Conservation (phyloP, 2,888 invertebrate species). For the Formica aserva region DNA sequence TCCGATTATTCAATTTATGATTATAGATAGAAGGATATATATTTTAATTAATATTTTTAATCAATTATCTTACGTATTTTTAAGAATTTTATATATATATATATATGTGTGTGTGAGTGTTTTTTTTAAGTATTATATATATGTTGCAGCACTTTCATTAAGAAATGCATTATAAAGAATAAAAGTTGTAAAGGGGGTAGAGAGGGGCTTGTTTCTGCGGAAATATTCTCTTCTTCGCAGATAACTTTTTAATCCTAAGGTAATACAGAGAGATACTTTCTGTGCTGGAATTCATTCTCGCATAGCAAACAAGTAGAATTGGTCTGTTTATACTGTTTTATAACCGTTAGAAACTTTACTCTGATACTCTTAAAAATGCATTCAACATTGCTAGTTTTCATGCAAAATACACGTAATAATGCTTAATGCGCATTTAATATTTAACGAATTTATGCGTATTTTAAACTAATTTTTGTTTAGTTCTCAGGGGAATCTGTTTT, state of each 20-base stretch:
- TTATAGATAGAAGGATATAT: background rate
- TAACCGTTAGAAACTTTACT: background rate
- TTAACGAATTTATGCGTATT: background rate
- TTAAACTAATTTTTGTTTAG: background rate
- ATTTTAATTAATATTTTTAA: background rate
- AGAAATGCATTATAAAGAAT: slow-evolving; percentile 42
- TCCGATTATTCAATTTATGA: slow-evolving; percentile 46
- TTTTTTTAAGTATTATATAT: too few species aligned
- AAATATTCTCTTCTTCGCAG: slow-evolving; percentile 4
- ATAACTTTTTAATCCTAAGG: slow-evolving; percentile 33
- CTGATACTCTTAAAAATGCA: slow-evolving; percentile 22
- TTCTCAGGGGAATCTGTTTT: background rate
- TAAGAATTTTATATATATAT: too few species aligned
- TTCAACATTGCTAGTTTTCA: background rate
- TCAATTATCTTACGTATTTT: background rate
- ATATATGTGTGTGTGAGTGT: background rate
- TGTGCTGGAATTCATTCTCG: slow-evolving; percentile 23
- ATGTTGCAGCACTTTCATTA: background rate
- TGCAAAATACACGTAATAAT: background rate
- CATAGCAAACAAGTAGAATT: slow-evolving; percentile 5
- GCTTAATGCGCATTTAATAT: slow-evolving; percentile 6
- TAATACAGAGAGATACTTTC: slow-evolving; percentile 32
- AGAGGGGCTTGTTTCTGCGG: background rate
- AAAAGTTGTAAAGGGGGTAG: slow-evolving; percentile 27
- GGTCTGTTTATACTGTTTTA: slow-evolving; percentile 2